Evolutionary conservation across 2,888 invertebrate species (phyloP), one percentile per base, ranked within the genome.

Genomic region (Drosophila nr. fundita): DNA sequence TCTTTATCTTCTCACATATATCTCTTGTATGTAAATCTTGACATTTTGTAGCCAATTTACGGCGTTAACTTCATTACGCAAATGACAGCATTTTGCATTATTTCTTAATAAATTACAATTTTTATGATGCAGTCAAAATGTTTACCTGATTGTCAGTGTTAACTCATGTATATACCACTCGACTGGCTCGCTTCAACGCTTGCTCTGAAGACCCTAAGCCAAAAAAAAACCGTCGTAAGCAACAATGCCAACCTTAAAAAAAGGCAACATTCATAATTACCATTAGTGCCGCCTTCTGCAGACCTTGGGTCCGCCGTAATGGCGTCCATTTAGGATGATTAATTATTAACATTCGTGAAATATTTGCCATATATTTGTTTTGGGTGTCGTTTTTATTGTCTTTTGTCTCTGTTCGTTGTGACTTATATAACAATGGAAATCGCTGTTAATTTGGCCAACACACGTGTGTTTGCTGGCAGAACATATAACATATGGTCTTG

Each of bases 291-390:
- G 79, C 79, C 78, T 76, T 68, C 79, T 68, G 70, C 54, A 58
- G 52, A 70, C 58, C 82, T 76, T 81, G 78, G 73, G 55, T 54
- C 42, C 36, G 5, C 13, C 29, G 59, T 73, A 68, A 76, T 78
- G 78, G 61, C 73, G 48, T 55, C 69, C 79, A 76, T 76, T 79
- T 76, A 54, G 73, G 52, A 81, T 86, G 89, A 86, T 86, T 86
- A 87, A 86, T 86, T 87, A 83, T 70, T 67, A 54, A 60, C 74
- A 75, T 73, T 84, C 81, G 87, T 79, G 76, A 80, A 76, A 59
- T 59, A 68, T 54, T 58, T 61, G 65, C 60, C 78, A 62, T 52
- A 62, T 8, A 45, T 45, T 24, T 45, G 45, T 67, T 72, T 72
- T 57, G 72, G 62, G 55, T 69, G 70, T 61, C 66, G 68, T 65